Base-by-base conservation (phyloP, 2,113 vertebrate species). In the Pteropus alecto region DNA sequence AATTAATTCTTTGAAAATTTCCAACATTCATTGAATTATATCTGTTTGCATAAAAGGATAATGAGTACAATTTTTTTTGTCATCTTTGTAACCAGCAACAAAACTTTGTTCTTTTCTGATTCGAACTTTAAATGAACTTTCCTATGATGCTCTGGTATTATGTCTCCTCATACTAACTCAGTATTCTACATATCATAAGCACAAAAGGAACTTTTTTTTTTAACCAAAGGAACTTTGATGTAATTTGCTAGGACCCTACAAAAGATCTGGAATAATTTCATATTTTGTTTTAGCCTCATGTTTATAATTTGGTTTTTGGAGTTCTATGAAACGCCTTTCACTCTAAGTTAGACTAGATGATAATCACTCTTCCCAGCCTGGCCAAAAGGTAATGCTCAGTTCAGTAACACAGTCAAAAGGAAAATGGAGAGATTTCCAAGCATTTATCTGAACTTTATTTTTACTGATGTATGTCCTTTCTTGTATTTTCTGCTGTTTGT, bases 221-320 rank as follows among this genome's bases (percentile, higher is more conserved):
- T 71, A 97, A 94, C 63, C 58, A 68, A 86, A 22, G 22, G 38
- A 86, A 93, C 78, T 92, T 96, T 93, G 82, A 95, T 93, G 48
- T 83, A 54, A 89, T 85, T 96, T 96, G 90, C 90, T 93, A 94
- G 48, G 88, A 94, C 56, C 61, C 60, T 87, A 58, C 22, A 68
- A 90, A 89, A 96, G 63, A 93, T 83, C 41, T 96, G 88, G 58
- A 97, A 54, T 93, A 92, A 89, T 82, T 89, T 91, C 46, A 48
- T 83, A 91, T 95, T 96, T 95, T 88, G 56, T 93, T 95, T 95
- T 96, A 96, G 54, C 86, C 48, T 97, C 74, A 82, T 93, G 96
- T 87, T 97, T 94, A 92, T 96, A 90, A 95, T 97, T 93, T 93
- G 82, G 14, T 84, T 93, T 93, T 91, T 97, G 96, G 93, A 86